Percentiles rank a stretch among this genome's conserved stretches.
Evolutionary conservation across 2,888 invertebrate genomes (phyloP).

Genomic region (Meiosimyza decipiens): DNA sequence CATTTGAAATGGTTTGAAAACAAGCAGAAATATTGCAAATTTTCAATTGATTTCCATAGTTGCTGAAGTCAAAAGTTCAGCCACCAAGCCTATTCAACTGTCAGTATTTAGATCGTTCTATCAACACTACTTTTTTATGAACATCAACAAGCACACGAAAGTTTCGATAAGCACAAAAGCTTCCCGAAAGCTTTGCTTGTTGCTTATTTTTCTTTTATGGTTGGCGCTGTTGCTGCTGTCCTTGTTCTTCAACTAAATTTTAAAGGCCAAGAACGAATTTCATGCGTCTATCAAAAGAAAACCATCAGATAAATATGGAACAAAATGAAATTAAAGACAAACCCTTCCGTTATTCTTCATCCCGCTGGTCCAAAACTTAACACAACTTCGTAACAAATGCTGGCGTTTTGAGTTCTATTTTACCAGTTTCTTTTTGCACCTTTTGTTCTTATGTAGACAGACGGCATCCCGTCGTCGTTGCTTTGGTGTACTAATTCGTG

Average conservation of each 20-base stretch:
- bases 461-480: conserved; percentile 39
- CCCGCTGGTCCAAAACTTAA: conserved; percentile 12
- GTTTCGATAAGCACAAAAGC: conserved; percentile 15
- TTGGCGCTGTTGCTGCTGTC: conserved; percentile 54
- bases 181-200: conserved; percentile 21
- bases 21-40: no score
- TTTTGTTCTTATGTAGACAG: conserved; percentile 38
- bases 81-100: no score
- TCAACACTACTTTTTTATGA: no score
- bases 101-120: no score
- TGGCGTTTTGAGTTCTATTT: conserved; percentile 36
- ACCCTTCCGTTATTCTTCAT: neutral
- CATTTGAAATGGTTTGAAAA: no score
- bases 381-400: neutral
- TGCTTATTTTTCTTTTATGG: conserved; percentile 32
- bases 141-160: neutral
- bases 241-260: conserved; percentile 65
- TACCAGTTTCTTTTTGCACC: conserved; percentile 14
- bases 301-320: neutral
- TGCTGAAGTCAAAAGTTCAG: no score
- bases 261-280: conserved; percentile 62
- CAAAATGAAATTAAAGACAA: neutral
- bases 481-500: conserved; percentile 57
- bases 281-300: conserved; percentile 19
- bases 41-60: no score